Base-by-base conservation (phyloP, 2,888 invertebrate genomes). In the Drosophila pegasa region DNA sequence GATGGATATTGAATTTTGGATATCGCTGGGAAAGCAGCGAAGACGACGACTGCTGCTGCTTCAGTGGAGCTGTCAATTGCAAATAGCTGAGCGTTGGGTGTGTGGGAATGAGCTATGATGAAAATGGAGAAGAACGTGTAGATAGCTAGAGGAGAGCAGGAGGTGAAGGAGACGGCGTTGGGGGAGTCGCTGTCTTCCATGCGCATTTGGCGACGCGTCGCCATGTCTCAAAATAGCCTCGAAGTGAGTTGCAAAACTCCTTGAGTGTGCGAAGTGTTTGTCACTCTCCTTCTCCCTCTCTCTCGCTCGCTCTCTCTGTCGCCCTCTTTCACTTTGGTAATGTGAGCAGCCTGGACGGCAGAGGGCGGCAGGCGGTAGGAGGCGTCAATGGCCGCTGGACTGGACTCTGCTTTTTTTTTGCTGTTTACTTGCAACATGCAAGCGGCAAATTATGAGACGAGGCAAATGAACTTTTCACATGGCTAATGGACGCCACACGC, bases 391-490 rank as follows among this genome's bases (percentile, higher is more conserved):
- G 64, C 47, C 64, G 45, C 61, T 59, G 68, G 45, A 60, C 57
- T 57, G 62, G 62, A 54, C 59, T 25, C 59, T 10, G 18, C 40
- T 55, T 45, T 45, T 25, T 25, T n/a, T 18, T 47, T 51, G 61
- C 61, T 80, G 40, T 40, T 54, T 51, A 27, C 52, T 77, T 78
- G 79, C 70, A 73, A 79, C 89, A 87, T 79, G 86, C 86, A 80
- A 89, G 77, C 82, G 78, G 77, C 77, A 84, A 84, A 87, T 84
- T 84, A 86, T 86, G 86, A 84, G 87, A 71, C 82, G 79, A 66
- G 88, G 88, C 88, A 89, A 88, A 89, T 88, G 86, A 88, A 89
- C 88, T 88, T 80, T 86, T 82, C 78, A 85, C 80, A 84, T 83
- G 80, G 85, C 85, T 81, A 87, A 85, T 84, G 80, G 75, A 61